These are phyloP conservation scores for Onchidella celtica DNA, from an alignment of 2,888 invertebrate species.

Conservation along the genomic window DNA sequence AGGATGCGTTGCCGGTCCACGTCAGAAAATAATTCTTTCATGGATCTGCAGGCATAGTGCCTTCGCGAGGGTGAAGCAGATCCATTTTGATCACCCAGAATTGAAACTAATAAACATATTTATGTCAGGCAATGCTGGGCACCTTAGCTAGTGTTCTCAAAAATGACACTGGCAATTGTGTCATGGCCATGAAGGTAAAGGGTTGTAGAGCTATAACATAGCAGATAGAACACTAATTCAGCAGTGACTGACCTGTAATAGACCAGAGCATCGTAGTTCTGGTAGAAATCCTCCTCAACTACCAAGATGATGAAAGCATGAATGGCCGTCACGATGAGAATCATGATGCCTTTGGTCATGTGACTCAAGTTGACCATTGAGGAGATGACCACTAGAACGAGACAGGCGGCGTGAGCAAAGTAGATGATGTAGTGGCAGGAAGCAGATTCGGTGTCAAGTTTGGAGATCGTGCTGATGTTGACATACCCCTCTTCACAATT, in stretches of 20 bases:
- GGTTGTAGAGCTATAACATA: background rate
- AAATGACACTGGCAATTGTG: no score
- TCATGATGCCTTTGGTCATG: constrained; percentile 85
- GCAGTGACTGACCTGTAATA: constrained; percentile 82
- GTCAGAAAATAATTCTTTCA: no score
- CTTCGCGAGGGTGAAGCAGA: no score
- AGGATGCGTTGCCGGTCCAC: no score
- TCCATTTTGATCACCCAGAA: no score
- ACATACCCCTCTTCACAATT: constrained; percentile 15
- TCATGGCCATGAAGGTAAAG: no score
- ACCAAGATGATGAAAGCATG: constrained; percentile 64
- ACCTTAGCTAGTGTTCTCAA: no score
- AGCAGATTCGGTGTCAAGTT: constrained; percentile 52
- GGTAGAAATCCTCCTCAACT: constrained; percentile 54
- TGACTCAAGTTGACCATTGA: constrained; percentile 88
- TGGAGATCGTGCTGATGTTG: background rate
- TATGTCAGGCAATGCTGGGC: no score
- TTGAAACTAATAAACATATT: no score
- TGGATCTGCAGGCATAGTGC: no score
- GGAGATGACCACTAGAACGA: constrained; percentile 86
- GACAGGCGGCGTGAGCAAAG: constrained; percentile 86
- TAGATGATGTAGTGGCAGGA: constrained; percentile 87
- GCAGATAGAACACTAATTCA: no score
- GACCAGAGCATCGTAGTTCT: constrained; percentile 59
- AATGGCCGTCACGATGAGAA: constrained; percentile 83